Base-by-base conservation (phyloP, 2,797 vertebrate species). In the Argya squamiceps region DNA sequence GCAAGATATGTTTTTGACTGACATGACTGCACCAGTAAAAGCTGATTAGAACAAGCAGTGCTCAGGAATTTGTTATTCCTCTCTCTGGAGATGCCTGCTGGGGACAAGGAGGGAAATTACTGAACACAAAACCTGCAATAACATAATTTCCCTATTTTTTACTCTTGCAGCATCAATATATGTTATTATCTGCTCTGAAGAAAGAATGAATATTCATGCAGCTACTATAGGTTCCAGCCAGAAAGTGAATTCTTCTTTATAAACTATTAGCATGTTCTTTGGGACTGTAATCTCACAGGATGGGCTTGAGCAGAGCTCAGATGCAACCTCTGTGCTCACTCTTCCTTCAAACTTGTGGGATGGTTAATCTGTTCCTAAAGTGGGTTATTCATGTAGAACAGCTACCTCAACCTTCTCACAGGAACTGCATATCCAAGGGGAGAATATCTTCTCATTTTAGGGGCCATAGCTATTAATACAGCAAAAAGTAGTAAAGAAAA, bases 251-350 rank as follows among this genome's bases (percentile, higher is more conserved):
- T n/a, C 8, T 49, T 37, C 17, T 14, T 32, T 23, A 65, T 5
- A 39, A 63, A 49, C 1, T 47, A 20, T 34, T 71, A 76, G 75
- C 15, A 22, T 56, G 6, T n/a, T 52, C 10, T 29, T 23, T 52
- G 41, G 29, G 39, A 17, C 15, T 49, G 43, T 32, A 62, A 62
- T 34, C 29, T 67, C 29, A 37, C 9, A 26, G 34, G 27, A 39
- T 14, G 34, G 50, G 39, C 32, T 41, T 46, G 26, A 86, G n/a
- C 37, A 78, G 43, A 43, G 22, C 18, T 43, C 44, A 70, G 39
- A 24, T 16, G 30, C 12, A 43, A 43, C 3, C 12, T 50, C 56
- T 26, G 43, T 0, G 0, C 10, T 10, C 27, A 37, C 1, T 2
- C 10, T 26, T 39, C 52, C 53, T 71, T 77, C 22, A 30, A 7